These are phyloP conservation scores for Dolichoris vasculosae DNA, from an alignment of 1,140 invertebrate genomes.

Conservation along the genomic window DNA sequence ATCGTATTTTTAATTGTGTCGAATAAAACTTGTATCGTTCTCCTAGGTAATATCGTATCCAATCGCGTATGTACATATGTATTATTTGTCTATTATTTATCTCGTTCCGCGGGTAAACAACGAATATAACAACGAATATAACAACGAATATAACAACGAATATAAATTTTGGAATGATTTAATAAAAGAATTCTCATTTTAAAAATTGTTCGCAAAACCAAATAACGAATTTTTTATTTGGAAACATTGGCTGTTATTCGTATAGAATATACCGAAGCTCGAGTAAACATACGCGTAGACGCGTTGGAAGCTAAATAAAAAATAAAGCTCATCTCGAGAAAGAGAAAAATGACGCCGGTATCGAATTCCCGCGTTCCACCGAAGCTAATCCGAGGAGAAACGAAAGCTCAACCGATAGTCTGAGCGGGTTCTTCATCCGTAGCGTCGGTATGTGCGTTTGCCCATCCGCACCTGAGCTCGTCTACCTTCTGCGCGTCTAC, in stretches of 20 bases:
- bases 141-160: too few relatives aligned
- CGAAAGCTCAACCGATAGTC: background rate
- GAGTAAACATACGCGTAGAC: background rate
- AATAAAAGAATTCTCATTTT: background rate
- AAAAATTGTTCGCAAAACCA: background rate
- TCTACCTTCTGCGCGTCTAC: background rate
- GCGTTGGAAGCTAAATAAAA: background rate
- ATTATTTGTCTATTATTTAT: too few relatives aligned
- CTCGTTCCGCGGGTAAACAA: too few relatives aligned
- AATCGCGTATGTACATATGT: too few relatives aligned
- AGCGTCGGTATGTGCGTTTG: background rate
- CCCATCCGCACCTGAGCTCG: background rate
- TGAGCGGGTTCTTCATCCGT: background rate
- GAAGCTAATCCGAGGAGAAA: slow-evolving; percentile 12
- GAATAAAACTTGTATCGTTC: too few relatives aligned
- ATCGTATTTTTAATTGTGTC: too few relatives aligned
- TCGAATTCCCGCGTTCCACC: background rate
- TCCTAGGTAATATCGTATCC: too few relatives aligned
- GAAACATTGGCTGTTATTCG: background rate
- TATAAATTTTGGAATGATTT: too few relatives aligned
- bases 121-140: too few relatives aligned
- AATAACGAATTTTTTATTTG: background rate
- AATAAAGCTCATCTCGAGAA: background rate
- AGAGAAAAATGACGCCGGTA: background rate
- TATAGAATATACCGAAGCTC: background rate